phyloP scores from a whole-genome alignment of 2,888 invertebrate genomes.

The Drosophila histrio region DNA sequence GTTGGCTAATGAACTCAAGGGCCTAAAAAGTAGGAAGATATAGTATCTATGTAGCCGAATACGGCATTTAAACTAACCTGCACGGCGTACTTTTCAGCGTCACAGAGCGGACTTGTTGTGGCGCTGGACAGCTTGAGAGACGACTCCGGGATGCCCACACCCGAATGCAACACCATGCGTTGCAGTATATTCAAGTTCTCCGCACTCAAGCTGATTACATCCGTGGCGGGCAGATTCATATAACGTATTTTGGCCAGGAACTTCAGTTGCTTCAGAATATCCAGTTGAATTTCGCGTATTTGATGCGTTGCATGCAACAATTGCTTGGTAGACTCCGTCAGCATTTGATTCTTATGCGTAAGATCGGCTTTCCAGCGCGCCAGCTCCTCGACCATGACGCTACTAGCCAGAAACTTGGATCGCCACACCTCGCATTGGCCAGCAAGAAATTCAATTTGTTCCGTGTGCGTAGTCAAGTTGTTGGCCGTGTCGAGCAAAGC shows the following conservation, averaged over 20 bases:
- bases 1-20: conserved; percentile 81
- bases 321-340: conserved; percentile 82
- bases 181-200: conserved; percentile 84
- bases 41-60: no score
- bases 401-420: conserved; percentile 97
- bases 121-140: conserved; percentile 79
- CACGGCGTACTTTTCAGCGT: conserved; percentile 82
- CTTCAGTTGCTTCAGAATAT: conserved; percentile 83
- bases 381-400: conserved; percentile 96
- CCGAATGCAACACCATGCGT: conserved; percentile 83
- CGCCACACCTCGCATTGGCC: conserved; percentile 98
- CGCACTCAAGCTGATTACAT: conserved; percentile 82
- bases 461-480: conserved; percentile 94
- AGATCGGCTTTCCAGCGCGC: conserved; percentile 93
- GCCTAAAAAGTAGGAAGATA: conserved; percentile 56
- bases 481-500: conserved; percentile 94
- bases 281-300: conserved; percentile 84
- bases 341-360: conserved; percentile 85
- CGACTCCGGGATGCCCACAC: conserved; percentile 83
- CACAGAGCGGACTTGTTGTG: conserved; percentile 79
- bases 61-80: conserved; percentile 60
- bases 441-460: conserved; percentile 96
- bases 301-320: conserved; percentile 81
- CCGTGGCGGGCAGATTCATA: conserved; percentile 82
- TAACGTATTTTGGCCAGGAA: conserved; percentile 83